Evolutionary conservation across 2,113 vertebrate species (phyloP), one percentile per base, ranked within the genome.

Genomic region (Cairina moschata): DNA sequence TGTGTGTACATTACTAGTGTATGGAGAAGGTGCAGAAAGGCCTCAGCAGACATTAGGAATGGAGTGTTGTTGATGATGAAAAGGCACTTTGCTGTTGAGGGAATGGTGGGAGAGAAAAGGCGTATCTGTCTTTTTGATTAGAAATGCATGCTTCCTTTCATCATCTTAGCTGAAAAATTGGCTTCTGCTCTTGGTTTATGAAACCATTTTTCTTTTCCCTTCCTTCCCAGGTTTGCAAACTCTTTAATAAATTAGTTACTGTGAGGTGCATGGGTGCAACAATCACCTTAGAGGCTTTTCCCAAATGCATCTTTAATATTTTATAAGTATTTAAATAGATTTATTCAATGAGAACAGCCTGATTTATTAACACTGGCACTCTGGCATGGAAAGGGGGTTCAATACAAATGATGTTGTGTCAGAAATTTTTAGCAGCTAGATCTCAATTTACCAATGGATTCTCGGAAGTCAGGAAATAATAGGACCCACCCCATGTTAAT

Each of bases 281-380:
- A 97, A 95, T 98, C 98, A 98, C 98, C 98, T 98, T 97, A 98
- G 97, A 98, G 98, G 97, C 98, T 98, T 98, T 98, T 97, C 98
- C 98, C 98, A 98, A 98, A 98, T 97, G 98, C 94, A 94, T 96
- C 95, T 98, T 98, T 98, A 98, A 98, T 98, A 98, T 98, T 98
- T 98, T 98, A 98, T 98, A 98, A 98, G 98, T 98, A 98, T 98
- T 98, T 98, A 98, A 98, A 98, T 98, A 98, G 98, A 98, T 98
- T 98, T 98, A 98, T 98, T 98, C 97, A 97, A 97, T 98, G 97
- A 96, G 97, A 97, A 96, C 93, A 83, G 91, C 93, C 96, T 98
- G 97, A 98, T 98, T 98, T 98, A 98, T 98, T 98, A 97, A 97
- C 95, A 65, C 92, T 96, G 92, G 93, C 83, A 96, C 95, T 97